Evolutionary conservation across 2,888 invertebrate genomes (phyloP).

Genomic region (Lampropteryx suffumata): DNA sequence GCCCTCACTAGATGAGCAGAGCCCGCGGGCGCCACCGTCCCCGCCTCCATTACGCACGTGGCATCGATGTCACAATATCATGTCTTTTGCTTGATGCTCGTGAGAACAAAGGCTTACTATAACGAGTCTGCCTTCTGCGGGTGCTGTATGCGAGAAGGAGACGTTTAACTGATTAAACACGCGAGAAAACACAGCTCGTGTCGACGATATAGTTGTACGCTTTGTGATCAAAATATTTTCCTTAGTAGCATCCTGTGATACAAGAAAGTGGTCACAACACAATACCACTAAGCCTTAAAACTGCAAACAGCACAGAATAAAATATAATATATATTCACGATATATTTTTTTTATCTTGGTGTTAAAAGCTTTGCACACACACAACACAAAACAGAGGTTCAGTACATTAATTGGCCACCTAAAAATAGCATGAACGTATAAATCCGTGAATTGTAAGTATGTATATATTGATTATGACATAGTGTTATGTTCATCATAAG

Average conservation of each 20-base stretch:
- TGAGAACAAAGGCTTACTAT: slow-evolving; percentile 83
- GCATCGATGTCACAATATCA: slow-evolving; percentile 77
- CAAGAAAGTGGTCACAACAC: slow-evolving; percentile 78
- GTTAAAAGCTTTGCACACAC: slow-evolving; percentile 20
- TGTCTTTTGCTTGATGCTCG: slow-evolving; percentile 80
- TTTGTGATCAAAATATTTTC: slow-evolving; percentile 73
- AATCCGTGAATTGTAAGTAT: too few species aligned
- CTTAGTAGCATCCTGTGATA: slow-evolving; percentile 79
- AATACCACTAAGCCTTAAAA: slow-evolving; percentile 74
- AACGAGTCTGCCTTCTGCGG: slow-evolving; percentile 88
- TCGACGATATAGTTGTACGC: slow-evolving; percentile 68
- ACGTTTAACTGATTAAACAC: slow-evolving; percentile 83
- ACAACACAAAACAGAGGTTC: not conserved
- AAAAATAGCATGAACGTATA: too few species aligned
- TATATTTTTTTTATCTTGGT: slow-evolving; percentile 4
- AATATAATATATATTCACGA: slow-evolving; percentile 53
- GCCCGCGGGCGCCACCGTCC: slow-evolving; percentile 65
- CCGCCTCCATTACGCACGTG: slow-evolving; percentile 79
- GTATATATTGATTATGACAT: too few species aligned
- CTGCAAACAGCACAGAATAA: slow-evolving; percentile 69
- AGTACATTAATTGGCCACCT: too few species aligned
- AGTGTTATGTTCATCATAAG: too few species aligned
- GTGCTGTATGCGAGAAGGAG: slow-evolving; percentile 93
- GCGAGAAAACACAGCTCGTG: slow-evolving; percentile 75
- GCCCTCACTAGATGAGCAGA: slow-evolving; percentile 59